Conservation (phyloP, 2,797 vertebrate species). For the Fratercula arctica region DNA sequence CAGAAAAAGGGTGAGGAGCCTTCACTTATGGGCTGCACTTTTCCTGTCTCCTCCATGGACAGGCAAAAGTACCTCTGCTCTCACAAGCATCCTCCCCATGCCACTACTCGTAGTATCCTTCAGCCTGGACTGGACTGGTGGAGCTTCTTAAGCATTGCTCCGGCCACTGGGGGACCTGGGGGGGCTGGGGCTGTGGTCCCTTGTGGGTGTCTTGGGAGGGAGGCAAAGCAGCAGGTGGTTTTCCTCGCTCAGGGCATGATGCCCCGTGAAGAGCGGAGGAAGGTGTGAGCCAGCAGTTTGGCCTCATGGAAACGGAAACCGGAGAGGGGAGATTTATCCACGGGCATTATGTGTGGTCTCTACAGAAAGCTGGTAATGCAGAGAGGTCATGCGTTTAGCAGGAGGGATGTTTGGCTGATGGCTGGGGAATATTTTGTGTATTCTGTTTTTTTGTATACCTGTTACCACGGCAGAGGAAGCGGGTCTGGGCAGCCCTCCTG, state of each 20-base stretch:
- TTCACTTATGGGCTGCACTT: not conserved
- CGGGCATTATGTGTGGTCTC: conserved; percentile 57
- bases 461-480: not conserved
- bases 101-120: not conserved
- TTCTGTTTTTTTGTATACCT: not conserved
- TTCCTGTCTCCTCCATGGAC: not conserved
- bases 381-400: not conserved
- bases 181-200: not conserved
- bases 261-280: conserved; percentile 19
- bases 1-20: not conserved
- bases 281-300: conserved; percentile 54
- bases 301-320: conserved; percentile 44
- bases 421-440: not conserved
- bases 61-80: not conserved
- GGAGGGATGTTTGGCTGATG: not conserved
- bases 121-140: not conserved
- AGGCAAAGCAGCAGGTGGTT: not conserved
- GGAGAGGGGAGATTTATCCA: conserved; percentile 51
- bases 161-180: rapidly evolving
- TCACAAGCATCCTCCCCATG: not conserved
- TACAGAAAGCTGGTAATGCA: conserved; percentile 35
- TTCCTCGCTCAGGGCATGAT: not conserved
- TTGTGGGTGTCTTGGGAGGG: not conserved
- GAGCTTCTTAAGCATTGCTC: not conserved
- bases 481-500: not conserved